Base-by-base conservation (phyloP, 2,113 vertebrate species). In the Physeter macrocephalus region DNA sequence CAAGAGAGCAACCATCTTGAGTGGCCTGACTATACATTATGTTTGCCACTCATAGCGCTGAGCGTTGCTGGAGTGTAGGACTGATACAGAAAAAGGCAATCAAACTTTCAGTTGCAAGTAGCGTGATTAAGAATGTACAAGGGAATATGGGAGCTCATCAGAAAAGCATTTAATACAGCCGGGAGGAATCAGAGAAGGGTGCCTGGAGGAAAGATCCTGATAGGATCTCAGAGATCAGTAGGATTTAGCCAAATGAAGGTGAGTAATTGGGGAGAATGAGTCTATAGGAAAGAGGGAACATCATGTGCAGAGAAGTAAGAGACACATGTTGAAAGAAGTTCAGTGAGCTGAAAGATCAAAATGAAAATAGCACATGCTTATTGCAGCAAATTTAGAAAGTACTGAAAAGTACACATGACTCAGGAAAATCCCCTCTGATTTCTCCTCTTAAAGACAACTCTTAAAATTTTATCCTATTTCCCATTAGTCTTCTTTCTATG, bases 301-400 rank as follows among this genome's bases (percentile, higher is more conserved):
- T 49, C 3, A 49, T 21, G 0, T n/a, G 5, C 41, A 77, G 41
- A 90, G 67, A 88, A 87, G 8, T 69, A 52, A 93, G 62, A 94
- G 39, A 46, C n/a, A 9, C 0, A 11, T 11, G 23, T 34, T 91
- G 61, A 71, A 85, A 57, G 11, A 85, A 46, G 25, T 46, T 52
- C 75, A 89, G 5, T 69, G 39, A 93, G 31, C n/a, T 61, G 59
- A 77, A 87, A 92, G 41, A 78, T 69, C 69, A 95, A 93, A 80
- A 23, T 81, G 23, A 69, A 89, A 93, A 66, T 34, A 84, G 20
- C 59, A 80, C 21, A 31, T 72, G n/a, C n/a, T 74, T 88, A 64
- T 75, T 77, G 20, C 54, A 85, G 27, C 27, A 77, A 85, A 86
- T 91, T 85, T 81, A 88, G 85, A 93, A 97, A 95, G 52, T 80